Evolutionary conservation across 1,140 invertebrate species (phyloP), one percentile per base, ranked within the genome.

Genomic region (Hyles euphorbiae): DNA sequence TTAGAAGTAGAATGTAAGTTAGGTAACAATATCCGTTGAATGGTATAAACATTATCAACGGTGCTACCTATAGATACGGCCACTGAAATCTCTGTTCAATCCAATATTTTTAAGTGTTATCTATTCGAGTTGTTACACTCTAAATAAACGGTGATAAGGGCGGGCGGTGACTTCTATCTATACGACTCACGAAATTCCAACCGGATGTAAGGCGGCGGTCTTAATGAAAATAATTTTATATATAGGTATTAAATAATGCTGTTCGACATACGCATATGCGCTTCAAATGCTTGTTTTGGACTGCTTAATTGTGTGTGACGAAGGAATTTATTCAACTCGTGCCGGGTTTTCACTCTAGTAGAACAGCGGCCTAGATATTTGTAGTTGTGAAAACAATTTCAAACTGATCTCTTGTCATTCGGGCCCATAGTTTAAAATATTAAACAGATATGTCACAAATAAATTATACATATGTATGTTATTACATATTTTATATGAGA

Each of bases 141-240:
- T 66, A 67, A 70, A 66, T 61, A 70, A 58, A 56, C 56, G 60
- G 22, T 52, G 68, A 70, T 67, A 70, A 70, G 58, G 65, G 60
- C 58, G 61, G 55, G 44, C 67, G 60, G 56, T 70, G 65, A 64
- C 68, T 57, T 62, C 44, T 62, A 56, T 58, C 48, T 61, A 51
- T 40, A 61, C 36, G 49, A 55, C 34, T 54, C 40, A 68, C 43
- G 51, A 63, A 65, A 53, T 66, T 53, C 40, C 51, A 63, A 63
- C 63, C 68, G 68, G 68, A 73, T 64, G 63, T 58, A 58, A 56
- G 53, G 33, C 53, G 34, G 56, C 46, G 53, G n/a, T 60, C 58
- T 8, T 51, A 62, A 60, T 59, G 60, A 66, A 56, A 55, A 61
- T 47, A 49, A 43, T 48, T 59, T 34, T 10, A 56, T 34, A 44